Conservation (phyloP, 2,113 vertebrate genomes). For the Laticauda colubrina region DNA sequence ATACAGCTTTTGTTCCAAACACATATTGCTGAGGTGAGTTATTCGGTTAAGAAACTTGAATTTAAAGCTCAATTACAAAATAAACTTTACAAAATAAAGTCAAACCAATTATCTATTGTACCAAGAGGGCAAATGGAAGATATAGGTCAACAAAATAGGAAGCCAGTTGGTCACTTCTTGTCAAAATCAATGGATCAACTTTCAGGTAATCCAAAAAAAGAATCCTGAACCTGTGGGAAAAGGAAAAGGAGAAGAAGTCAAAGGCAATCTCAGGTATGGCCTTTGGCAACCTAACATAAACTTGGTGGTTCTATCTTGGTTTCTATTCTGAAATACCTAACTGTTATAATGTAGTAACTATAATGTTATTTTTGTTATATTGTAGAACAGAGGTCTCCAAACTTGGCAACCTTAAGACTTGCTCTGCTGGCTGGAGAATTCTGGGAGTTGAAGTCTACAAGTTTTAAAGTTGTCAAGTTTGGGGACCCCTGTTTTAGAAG, state of each 20-base stretch:
- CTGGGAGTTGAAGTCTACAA: too few relatives aligned
- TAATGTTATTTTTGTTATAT: neutral
- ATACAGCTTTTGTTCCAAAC: neutral
- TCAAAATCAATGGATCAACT: neutral
- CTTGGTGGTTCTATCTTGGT: neutral
- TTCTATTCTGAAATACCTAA: neutral
- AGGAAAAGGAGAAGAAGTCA: neutral
- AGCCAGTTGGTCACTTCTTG: neutral
- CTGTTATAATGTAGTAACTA: neutral
- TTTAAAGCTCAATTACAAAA: neutral
- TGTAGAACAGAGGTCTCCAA: neutral
- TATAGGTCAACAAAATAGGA: neutral
- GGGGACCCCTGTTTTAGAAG: neutral
- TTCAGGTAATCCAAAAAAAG: neutral
- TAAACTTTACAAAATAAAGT: neutral
- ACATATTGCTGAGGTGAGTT: neutral
- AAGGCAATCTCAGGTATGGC: neutral
- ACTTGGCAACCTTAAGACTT: too few relatives aligned
- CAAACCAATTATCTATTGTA: neutral
- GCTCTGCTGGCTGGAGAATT: too few relatives aligned
- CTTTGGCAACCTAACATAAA: neutral
- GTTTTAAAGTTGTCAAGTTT: too few relatives aligned
- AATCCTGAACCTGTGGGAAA: neutral
- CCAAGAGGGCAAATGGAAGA: neutral
- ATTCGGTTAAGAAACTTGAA: neutral